These are phyloP conservation scores for Spialia ferax DNA, from an alignment of 2,888 invertebrate species.

Conservation along the genomic window DNA sequence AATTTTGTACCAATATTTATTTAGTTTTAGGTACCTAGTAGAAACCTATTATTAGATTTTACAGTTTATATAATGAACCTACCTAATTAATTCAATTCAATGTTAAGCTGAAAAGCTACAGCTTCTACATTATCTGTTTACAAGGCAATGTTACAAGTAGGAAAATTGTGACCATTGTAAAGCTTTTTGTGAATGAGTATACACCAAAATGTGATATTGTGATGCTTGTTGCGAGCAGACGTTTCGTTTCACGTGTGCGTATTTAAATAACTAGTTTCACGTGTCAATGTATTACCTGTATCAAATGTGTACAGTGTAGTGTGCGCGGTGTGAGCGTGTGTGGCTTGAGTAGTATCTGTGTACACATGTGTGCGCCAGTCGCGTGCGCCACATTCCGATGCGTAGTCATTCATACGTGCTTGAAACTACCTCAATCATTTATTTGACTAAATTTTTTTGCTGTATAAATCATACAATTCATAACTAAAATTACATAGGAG, in stretches of 20 bases:
- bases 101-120: too few species aligned
- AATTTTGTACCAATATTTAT: too few species aligned
- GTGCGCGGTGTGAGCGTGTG: not conserved
- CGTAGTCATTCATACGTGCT: constrained; percentile 79
- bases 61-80: too few species aligned
- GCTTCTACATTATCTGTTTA: too few species aligned
- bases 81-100: too few species aligned
- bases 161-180: not conserved
- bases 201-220: constrained; percentile 26
- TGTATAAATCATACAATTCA: constrained; percentile 46
- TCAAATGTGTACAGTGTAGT: constrained; percentile 43
- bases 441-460: constrained; percentile 56
- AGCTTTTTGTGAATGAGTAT: constrained; percentile 33
- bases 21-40: too few species aligned
- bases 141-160: not conserved
- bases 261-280: constrained; percentile 68
- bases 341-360: constrained; percentile 42
- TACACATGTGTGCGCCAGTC: constrained; percentile 48
- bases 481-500: not conserved
- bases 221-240: constrained; percentile 44
- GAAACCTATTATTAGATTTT: too few species aligned
- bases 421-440: constrained; percentile 49
- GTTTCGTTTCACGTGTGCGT: constrained; percentile 46
- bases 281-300: constrained; percentile 56
- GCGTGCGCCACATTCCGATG: constrained; percentile 80